These are phyloP conservation scores for Gallirallus australis DNA, from an alignment of 2,797 vertebrate species.

Conservation along the genomic window DNA sequence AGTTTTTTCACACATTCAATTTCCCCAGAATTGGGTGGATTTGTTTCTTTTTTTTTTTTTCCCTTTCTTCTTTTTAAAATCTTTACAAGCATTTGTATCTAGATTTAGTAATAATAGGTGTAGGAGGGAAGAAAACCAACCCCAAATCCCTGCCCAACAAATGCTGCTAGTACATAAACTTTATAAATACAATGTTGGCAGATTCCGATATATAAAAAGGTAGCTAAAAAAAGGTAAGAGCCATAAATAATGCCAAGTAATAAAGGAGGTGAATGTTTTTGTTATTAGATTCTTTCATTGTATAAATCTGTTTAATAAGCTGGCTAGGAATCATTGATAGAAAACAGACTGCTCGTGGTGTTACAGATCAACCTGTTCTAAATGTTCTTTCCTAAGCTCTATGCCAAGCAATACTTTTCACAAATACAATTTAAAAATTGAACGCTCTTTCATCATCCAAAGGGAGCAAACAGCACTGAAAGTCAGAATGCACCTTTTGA, in stretches of 20 bases:
- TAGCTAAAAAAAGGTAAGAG: constrained; percentile 78
- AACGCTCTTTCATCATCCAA: constrained; percentile 78
- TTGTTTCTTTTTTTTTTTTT: not conserved
- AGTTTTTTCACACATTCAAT: too few relatives aligned
- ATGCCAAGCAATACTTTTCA: constrained; percentile 79
- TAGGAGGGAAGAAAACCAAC: constrained; percentile 31
- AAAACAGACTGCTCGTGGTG: constrained; percentile 84
- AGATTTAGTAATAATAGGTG: constrained; percentile 30
- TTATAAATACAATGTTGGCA: constrained; percentile 78
- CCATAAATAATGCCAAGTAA: constrained; percentile 85
- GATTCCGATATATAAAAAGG: constrained; percentile 80
- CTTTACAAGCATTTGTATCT: constrained; percentile 29
- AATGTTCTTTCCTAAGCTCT: constrained; percentile 75
- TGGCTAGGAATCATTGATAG: constrained; percentile 83
- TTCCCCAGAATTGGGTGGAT: too few relatives aligned
- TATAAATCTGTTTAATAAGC: constrained; percentile 88
- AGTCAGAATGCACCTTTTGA: constrained; percentile 59
- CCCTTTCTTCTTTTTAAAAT: not conserved
- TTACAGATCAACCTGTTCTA: constrained; percentile 82
- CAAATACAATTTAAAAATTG: constrained; percentile 79
- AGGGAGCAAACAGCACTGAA: constrained; percentile 69
- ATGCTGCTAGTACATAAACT: constrained; percentile 76
- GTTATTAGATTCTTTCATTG: constrained; percentile 87
- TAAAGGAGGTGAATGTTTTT: constrained; percentile 85
- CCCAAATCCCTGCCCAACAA: constrained; percentile 64